Percentiles rank a stretch among this genome's conserved stretches.
These are phyloP conservation scores for Tor tambroides DNA, from an alignment of 2,113 vertebrate genomes.

Conservation along the genomic window DNA sequence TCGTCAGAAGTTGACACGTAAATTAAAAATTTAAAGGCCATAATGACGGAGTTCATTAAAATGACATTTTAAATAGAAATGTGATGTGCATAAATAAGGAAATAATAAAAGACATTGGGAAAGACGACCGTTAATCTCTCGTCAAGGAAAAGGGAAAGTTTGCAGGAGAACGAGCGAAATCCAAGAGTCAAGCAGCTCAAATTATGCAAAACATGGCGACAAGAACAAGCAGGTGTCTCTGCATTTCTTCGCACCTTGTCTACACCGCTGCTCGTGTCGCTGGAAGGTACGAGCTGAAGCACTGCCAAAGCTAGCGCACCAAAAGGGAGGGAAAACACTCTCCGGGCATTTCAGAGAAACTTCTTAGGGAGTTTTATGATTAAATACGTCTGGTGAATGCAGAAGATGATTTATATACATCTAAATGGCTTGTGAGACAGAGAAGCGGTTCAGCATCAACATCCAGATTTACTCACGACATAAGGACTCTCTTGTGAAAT, in stretches of 20 bases:
- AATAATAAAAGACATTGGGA: slow-evolving; percentile 66
- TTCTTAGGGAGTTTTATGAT: not conserved
- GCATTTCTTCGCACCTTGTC: slow-evolving; percentile 37
- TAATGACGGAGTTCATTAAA: slow-evolving; percentile 81
- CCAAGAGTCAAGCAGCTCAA: slow-evolving; percentile 16
- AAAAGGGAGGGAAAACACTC: not conserved
- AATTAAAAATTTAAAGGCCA: slow-evolving; percentile 79
- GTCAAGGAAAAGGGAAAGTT: slow-evolving; percentile 51
- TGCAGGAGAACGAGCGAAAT: slow-evolving; percentile 4
- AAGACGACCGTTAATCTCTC: slow-evolving; percentile 29
- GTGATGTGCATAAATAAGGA: slow-evolving; percentile 79
- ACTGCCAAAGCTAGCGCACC: not conserved
- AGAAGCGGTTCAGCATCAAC: not conserved
- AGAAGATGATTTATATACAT: not conserved
- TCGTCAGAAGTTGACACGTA: slow-evolving; percentile 64
- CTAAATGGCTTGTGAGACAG: not conserved
- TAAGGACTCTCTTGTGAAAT: not conserved
- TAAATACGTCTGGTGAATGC: not conserved
- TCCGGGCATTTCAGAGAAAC: slow-evolving; percentile 9
- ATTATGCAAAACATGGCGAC: slow-evolving; percentile 40
- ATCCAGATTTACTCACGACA: not conserved
- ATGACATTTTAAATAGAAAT: slow-evolving; percentile 77
- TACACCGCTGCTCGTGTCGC: slow-evolving; percentile 11
- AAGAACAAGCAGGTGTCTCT: slow-evolving; percentile 39
- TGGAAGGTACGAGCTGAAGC: slow-evolving; percentile 30